These are phyloP conservation scores for Centruroides sculpturatus DNA, from an alignment of 1,140 invertebrate species.

Conservation along the genomic window DNA sequence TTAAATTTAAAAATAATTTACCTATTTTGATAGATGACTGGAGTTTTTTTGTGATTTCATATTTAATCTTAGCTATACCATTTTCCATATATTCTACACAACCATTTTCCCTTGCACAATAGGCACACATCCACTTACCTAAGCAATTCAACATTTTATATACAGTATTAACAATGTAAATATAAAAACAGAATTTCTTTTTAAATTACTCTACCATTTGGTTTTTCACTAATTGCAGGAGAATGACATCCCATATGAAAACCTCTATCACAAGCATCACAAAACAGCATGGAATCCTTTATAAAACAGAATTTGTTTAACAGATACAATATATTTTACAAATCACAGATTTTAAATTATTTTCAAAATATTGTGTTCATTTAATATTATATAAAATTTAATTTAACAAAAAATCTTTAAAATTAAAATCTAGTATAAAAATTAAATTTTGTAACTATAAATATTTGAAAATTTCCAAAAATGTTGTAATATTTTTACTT, in stretches of 20 bases:
- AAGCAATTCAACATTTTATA: not conserved
- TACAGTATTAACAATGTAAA: not conserved
- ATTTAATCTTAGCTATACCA: not conserved
- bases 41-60: not conserved
- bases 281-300: conserved; percentile 9
- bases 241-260: conserved; percentile 10
- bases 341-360: too few species aligned
- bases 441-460: too few species aligned
- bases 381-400: too few species aligned
- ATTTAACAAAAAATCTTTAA: too few species aligned
- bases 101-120: not conserved
- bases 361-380: too few species aligned
- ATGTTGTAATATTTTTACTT: too few species aligned
- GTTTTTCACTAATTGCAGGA: conserved; percentile 1
- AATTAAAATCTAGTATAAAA: too few species aligned
- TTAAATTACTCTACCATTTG: not conserved
- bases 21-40: too few species aligned
- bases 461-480: too few species aligned
- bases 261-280: conserved; percentile 6
- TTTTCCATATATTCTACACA: not conserved
- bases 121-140: not conserved
- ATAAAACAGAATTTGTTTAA: not conserved
- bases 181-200: too few species aligned
- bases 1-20: too few species aligned
- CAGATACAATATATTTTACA: too few species aligned